Conservation (phyloP, 2,888 invertebrate species). For the Acanthococcus lagerstroemiae region DNA sequence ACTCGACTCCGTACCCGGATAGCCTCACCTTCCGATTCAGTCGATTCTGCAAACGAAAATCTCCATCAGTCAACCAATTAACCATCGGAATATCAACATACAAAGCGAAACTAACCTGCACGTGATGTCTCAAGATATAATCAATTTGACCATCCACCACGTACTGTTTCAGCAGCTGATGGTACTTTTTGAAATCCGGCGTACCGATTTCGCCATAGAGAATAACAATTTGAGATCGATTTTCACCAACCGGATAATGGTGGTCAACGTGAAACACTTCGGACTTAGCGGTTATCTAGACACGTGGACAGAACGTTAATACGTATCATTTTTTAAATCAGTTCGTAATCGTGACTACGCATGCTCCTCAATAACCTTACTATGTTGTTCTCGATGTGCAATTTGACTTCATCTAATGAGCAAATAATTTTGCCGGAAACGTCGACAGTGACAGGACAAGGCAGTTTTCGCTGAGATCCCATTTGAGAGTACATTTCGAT, state of each 20-base stretch:
- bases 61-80: not conserved
- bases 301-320: too few relatives aligned
- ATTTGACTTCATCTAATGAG: constrained; percentile 53
- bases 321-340: too few relatives aligned
- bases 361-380: too few relatives aligned
- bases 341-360: too few relatives aligned
- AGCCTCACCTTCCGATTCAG: constrained; percentile 55
- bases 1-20: constrained; percentile 95
- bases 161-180: constrained; percentile 57
- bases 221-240: constrained; percentile 59
- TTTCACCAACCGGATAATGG: constrained; percentile 65
- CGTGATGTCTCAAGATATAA: constrained; percentile 80
- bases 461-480: constrained; percentile 54
- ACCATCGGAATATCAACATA: not conserved
- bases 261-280: constrained; percentile 44
- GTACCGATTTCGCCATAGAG: constrained; percentile 86
- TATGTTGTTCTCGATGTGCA: constrained; percentile 49
- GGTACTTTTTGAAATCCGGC: constrained; percentile 59
- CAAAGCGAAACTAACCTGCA: constrained; percentile 50
- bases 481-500: constrained; percentile 89
- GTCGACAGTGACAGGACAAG: constrained; percentile 54
- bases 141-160: constrained; percentile 62
- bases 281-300: constrained; percentile 27
- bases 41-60: constrained; percentile 40
- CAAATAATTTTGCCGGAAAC: constrained; percentile 64